Evolutionary conservation across 2,888 invertebrate genomes (phyloP).

Genomic region (Caenorhabditis drosophilae): DNA sequence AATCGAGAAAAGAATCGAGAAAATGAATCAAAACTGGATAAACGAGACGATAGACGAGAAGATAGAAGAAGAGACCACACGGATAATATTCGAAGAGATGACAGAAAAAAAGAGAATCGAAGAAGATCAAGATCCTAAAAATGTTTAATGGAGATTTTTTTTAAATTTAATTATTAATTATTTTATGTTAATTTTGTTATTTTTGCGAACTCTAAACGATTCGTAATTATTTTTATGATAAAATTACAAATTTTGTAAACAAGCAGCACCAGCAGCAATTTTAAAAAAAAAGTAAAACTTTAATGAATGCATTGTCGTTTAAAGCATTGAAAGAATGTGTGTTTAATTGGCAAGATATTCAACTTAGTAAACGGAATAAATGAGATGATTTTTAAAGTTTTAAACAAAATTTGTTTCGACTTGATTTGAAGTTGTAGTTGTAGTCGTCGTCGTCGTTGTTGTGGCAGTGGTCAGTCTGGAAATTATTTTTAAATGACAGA

Average conservation of each 20-base stretch:
- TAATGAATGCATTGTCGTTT: too few species aligned
- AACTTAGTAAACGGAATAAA: background rate
- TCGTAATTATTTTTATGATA: too few species aligned
- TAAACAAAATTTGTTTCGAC: constrained; percentile 21
- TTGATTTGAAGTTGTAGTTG: constrained; percentile 16
- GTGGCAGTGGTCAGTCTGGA: constrained; percentile 16
- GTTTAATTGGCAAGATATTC: too few species aligned
- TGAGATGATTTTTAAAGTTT: background rate
- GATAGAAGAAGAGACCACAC: background rate
- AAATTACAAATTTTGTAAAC: too few species aligned
- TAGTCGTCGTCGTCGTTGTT: constrained; percentile 16
- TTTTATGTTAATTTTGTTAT: too few species aligned
- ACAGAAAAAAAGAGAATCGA: background rate
- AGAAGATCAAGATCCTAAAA: background rate
- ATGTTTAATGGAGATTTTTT: too few species aligned
- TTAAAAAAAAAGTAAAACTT: too few species aligned
- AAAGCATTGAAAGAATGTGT: too few species aligned
- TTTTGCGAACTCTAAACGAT: too few species aligned
- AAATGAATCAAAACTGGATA: background rate
- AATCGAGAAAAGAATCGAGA: background rate
- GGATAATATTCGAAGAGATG: background rate
- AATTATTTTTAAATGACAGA: background rate
- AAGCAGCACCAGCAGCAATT: too few species aligned
- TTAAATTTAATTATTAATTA: too few species aligned
- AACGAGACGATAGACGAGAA: background rate